phyloP scores from a whole-genome alignment of 2,113 vertebrate species.

The Vulpes ferrilata region DNA sequence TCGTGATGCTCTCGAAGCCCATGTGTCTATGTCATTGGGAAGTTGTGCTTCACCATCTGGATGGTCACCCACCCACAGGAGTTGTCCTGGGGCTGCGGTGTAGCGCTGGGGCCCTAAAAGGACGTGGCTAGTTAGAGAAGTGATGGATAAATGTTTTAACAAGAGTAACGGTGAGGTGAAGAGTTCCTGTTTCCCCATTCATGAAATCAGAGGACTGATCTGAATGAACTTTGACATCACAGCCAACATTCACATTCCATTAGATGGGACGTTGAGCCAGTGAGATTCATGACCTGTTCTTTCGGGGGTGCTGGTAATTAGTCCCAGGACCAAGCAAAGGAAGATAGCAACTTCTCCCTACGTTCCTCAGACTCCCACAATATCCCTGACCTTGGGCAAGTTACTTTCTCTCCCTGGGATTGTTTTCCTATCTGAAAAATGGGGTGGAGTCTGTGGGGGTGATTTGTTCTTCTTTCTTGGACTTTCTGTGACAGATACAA shows the following conservation, averaged over 20 bases:
- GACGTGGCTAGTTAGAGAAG: neutral
- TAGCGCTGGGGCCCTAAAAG: neutral
- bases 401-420: neutral
- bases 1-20: neutral
- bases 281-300: neutral
- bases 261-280: neutral
- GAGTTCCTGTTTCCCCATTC: neutral
- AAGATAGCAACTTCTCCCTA: neutral
- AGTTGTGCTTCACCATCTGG: neutral
- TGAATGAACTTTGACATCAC: neutral
- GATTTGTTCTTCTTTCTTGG: neutral
- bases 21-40: neutral
- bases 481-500: slow-evolving; percentile 19
- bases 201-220: neutral
- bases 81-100: neutral
- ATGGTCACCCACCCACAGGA: neutral
- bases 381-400: neutral
- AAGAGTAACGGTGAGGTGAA: neutral
- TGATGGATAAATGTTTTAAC: neutral
- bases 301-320: neutral
- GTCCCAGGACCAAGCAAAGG: neutral
- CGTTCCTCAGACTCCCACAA: neutral
- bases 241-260: neutral
- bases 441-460: neutral
- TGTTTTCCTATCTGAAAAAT: neutral